Conservation (phyloP, 2,797 vertebrate species). For the Selene dorsalis region DNA sequence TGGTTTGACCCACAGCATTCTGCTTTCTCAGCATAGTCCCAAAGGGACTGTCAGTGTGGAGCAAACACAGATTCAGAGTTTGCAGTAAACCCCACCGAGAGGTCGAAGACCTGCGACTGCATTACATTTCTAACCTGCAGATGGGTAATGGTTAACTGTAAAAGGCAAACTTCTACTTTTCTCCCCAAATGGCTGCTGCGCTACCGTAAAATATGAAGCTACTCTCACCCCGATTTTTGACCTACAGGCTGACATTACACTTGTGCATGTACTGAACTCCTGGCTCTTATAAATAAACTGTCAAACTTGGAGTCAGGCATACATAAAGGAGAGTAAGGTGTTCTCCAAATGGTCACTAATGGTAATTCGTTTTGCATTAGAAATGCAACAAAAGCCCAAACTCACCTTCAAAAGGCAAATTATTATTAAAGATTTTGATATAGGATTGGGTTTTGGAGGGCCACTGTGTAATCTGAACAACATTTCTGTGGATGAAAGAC, state of each 20-base stretch:
- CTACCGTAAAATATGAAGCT: fast-evolving
- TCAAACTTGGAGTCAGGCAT: background rate
- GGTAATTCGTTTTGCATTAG: background rate
- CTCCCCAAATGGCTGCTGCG: constrained; percentile 63
- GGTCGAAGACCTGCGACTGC: background rate
- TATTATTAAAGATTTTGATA: background rate
- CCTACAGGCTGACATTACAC: constrained; percentile 28
- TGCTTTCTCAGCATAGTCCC: background rate
- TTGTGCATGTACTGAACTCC: no score
- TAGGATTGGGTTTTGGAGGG: background rate
- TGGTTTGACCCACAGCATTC: background rate
- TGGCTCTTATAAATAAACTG: background rate
- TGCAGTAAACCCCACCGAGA: background rate
- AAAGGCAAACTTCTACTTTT: constrained; percentile 12
- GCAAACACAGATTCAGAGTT: background rate
- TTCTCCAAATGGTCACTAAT: background rate
- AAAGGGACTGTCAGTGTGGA: background rate
- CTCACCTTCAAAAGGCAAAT: background rate
- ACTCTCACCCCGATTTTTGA: fast-evolving
- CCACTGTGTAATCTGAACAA: no score
- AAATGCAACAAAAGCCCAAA: background rate
- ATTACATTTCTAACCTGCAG: background rate
- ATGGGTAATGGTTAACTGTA: constrained; percentile 8
- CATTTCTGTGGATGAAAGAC: no score
- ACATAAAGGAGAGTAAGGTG: background rate